These are phyloP conservation scores for Dasypogon diadema DNA, from an alignment of 2,888 invertebrate genomes.

Conservation along the genomic window DNA sequence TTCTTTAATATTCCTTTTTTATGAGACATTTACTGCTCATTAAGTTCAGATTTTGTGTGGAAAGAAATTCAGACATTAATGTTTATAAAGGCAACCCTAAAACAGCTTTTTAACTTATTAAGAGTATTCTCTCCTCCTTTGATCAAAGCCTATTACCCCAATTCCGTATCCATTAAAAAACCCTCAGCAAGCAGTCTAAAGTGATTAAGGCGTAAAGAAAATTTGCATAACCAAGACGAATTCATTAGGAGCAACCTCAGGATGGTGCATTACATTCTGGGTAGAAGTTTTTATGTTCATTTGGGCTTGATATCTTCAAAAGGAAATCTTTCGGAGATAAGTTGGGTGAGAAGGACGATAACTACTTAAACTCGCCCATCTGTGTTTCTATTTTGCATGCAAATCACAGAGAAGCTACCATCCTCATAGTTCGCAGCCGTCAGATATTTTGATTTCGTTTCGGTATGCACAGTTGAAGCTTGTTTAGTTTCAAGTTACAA, in stretches of 20 bases:
- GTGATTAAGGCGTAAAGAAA: slow-evolving; percentile 1
- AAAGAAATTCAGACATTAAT: not conserved
- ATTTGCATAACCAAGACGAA: not conserved
- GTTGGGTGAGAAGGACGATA: no score
- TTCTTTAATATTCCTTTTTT: no score
- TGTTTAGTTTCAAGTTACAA: not conserved
- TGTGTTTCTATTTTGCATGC: not conserved
- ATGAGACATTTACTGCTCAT: no score
- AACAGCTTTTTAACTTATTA: no score
- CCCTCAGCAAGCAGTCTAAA: not conserved
- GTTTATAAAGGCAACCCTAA: not conserved
- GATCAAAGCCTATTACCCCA: not conserved
- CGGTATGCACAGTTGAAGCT: not conserved
- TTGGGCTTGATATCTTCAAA: no score
- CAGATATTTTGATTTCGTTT: not conserved
- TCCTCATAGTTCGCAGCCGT: not conserved
- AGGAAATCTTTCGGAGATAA: no score
- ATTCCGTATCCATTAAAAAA: not conserved
- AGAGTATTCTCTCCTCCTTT: not conserved
- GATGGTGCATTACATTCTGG: no score
- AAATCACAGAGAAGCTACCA: not conserved
- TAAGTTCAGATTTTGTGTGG: not conserved
- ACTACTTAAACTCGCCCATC: no score
- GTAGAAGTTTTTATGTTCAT: no score
- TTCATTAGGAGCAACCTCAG: not conserved